Evolutionary conservation across 2,797 vertebrate species (phyloP), one percentile per base, ranked within the genome.

Genomic region (Trichosurus vulpecula): DNA sequence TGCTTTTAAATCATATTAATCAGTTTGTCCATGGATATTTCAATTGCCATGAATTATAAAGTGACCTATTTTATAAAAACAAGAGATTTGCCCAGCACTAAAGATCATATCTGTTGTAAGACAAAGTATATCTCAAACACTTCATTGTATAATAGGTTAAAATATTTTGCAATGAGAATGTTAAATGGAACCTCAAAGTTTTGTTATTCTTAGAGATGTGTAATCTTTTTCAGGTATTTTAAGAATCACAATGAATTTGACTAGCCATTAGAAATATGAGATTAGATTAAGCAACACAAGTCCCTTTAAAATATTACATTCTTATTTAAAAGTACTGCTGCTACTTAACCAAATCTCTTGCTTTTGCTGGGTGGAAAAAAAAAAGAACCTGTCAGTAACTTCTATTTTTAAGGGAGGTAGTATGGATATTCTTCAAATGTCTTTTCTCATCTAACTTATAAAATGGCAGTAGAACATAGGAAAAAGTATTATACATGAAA

Each of bases 1-100:
- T 97, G 96, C 90, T 96, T 98, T 98, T 98, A 98, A 98, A 98
- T 97, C 94, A 96, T 97, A 97, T 97, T 98, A 97, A 98, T 98
- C 97, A 98, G 94, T 87, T 11, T 87, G 74, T 96, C 90, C 92
- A 95, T 98, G 95, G 93, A 94, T 96, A 93, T 92, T 97, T 98
- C 97, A 94, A 92, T 92, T 98, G 97, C 96, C 92, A 97, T 93
- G 97, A 96, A 98, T 98, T 97, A 96, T 74, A 97, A 57, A 95
- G 55, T 90, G 97, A 90, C 3, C 2, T 95, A 93, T 58, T 97
- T 94, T 97, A 95, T 52, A 95, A 98, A 98, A 98, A 97, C 55
- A 96, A 35, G 13, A 97, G 92, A 93, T 97, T 95, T 96, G 58
- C 54, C 94, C 97, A 97, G 92, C 0, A 0, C 52, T 95, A 94